phyloP scores from a whole-genome alignment of 1,140 invertebrate species.

The Heliconius himera region DNA sequence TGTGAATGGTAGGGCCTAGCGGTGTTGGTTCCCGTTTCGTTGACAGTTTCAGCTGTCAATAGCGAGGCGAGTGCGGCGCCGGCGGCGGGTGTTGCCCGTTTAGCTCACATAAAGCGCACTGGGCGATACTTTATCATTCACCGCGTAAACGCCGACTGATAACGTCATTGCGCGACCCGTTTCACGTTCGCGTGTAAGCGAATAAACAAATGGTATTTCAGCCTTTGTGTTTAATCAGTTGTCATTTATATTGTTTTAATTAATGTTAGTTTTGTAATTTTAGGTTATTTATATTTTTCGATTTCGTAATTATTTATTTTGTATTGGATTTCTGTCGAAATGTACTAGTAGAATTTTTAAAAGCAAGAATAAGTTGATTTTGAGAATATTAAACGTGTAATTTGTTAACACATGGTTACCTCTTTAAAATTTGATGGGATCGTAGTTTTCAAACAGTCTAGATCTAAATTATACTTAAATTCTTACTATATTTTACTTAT shows the following conservation, averaged over 20 bases:
- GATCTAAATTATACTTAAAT: too few species aligned
- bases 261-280: neutral
- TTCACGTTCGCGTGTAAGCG: constrained; percentile 15
- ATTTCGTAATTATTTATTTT: too few species aligned
- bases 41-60: constrained; percentile 72
- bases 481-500: too few species aligned
- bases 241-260: neutral
- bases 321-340: too few species aligned
- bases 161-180: constrained; percentile 27
- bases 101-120: constrained; percentile 29
- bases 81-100: constrained; percentile 32
- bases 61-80: constrained; percentile 36
- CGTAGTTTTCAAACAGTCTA: too few species aligned
- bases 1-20: constrained; percentile 60
- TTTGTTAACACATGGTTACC: too few species aligned
- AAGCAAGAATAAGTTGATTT: too few species aligned
- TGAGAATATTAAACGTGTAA: too few species aligned
- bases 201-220: neutral
- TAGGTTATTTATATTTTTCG: neutral
- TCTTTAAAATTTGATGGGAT: too few species aligned
- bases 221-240: neutral
- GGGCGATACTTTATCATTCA: constrained; percentile 33
- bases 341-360: too few species aligned
- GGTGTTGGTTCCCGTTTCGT: constrained; percentile 60
- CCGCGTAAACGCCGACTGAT: constrained; percentile 34